Conservation (phyloP, 2,888 invertebrate species). For the Meghimatium bilineatum region DNA sequence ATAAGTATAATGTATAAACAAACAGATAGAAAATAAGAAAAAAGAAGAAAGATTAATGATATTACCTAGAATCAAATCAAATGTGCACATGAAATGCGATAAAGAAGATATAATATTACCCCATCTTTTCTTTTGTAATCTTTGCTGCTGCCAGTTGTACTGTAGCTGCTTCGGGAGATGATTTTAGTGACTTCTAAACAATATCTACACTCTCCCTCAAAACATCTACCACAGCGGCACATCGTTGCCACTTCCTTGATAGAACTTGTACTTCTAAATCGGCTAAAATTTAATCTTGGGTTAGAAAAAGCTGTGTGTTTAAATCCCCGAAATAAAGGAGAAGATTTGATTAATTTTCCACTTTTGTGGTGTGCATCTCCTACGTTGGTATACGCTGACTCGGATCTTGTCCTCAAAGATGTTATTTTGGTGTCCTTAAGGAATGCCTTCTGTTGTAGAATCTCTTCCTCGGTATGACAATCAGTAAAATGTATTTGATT, state of each 20-base stretch:
- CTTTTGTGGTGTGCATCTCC: neutral
- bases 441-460: too few species aligned
- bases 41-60: too few species aligned
- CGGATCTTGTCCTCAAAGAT: neutral
- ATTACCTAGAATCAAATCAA: too few species aligned
- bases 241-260: constrained; percentile 27
- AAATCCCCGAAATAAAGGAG: neutral
- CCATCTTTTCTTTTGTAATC: too few species aligned
- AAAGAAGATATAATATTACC: too few species aligned
- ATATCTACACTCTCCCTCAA: constrained; percentile 12
- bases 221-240: constrained; percentile 5
- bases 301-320: neutral
- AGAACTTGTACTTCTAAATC: constrained; percentile 18
- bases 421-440: neutral
- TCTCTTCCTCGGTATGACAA: too few species aligned
- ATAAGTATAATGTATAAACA: too few species aligned
- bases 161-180: neutral
- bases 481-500: neutral
- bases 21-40: too few species aligned
- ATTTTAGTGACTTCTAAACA: neutral
- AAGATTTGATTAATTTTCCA: neutral
- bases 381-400: neutral
- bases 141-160: neutral
- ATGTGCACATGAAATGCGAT: too few species aligned
- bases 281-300: constrained; percentile 33